A percentile compares a stretch with the other conserved stretches of the same genome.
phyloP scores from a whole-genome alignment of 2,888 invertebrate species.

The Philopedon plagiatum region DNA sequence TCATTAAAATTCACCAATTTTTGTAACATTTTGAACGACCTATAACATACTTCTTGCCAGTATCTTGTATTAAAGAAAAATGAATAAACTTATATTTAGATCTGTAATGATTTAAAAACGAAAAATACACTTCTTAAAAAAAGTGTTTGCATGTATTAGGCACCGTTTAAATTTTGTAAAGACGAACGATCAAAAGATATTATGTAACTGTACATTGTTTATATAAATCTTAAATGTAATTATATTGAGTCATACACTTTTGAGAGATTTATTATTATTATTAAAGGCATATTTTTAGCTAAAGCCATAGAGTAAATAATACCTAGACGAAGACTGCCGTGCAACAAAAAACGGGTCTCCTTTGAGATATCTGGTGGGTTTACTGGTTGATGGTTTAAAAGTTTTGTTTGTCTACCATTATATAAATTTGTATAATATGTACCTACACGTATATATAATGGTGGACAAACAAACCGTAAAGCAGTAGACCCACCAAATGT shows the following conservation, averaged over 20 bases:
- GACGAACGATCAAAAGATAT: conserved; percentile 62
- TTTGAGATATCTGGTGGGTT: too few relatives aligned
- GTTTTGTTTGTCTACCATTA: too few relatives aligned
- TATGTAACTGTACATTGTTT: conserved; percentile 53
- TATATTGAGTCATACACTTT: conserved; percentile 26
- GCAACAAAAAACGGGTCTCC: too few relatives aligned
- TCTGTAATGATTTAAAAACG: conserved; percentile 15
- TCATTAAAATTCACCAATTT: conserved; percentile 9
- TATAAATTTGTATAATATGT: too few relatives aligned
- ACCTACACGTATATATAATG: too few relatives aligned
- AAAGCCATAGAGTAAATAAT: too few relatives aligned
- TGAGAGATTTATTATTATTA: neutral
- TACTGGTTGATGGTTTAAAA: too few relatives aligned
- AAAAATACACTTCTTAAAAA: conserved; percentile 20
- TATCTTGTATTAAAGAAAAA: conserved; percentile 11
- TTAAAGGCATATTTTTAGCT: neutral
- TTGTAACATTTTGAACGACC: conserved; percentile 14
- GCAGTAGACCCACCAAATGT: too few relatives aligned
- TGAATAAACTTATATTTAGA: conserved; percentile 15
- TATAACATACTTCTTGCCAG: conserved; percentile 13
- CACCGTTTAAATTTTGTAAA: conserved; percentile 36
- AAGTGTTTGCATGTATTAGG: conserved; percentile 13
- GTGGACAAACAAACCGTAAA: too few relatives aligned
- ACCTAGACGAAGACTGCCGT: too few relatives aligned
- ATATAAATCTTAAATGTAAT: conserved; percentile 16